phyloP scores from a whole-genome alignment of 2,797 vertebrate species.

The Melanotaenia parkinsoni region DNA sequence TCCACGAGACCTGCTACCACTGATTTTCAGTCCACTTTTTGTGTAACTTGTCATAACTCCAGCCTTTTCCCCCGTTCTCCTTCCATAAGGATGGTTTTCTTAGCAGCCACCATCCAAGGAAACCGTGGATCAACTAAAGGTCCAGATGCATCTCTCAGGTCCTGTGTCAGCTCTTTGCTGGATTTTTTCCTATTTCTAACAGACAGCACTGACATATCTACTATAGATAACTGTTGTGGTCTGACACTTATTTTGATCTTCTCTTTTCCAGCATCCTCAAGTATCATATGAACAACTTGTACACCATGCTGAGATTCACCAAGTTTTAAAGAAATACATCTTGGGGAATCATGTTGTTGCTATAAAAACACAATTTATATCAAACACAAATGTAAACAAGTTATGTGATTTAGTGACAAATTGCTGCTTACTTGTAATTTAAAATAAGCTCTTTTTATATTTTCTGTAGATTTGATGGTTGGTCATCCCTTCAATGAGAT shows the following conservation, averaged over 20 bases:
- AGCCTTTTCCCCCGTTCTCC: neutral
- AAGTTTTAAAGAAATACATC: neutral
- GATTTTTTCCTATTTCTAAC: neutral
- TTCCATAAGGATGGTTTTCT: neutral
- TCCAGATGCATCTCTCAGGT: neutral
- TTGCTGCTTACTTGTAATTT: neutral
- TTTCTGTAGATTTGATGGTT: neutral
- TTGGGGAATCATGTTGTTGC: neutral
- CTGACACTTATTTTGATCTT: neutral
- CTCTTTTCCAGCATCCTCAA: neutral
- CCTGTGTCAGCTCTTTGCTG: neutral
- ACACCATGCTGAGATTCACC: neutral
- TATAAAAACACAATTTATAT: neutral
- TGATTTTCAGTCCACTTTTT: neutral
- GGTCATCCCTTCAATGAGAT: neutral
- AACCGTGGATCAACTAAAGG: neutral
- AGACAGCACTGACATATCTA: neutral
- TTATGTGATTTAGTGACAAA: neutral
- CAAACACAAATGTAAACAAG: neutral
- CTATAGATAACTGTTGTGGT: neutral
- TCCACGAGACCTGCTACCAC: neutral
- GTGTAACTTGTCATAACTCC: neutral
- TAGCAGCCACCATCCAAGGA: neutral
- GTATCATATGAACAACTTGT: neutral
- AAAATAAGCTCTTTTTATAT: neutral